phyloP scores from a whole-genome alignment of 2,888 invertebrate species.

The Phlogophora meticulosa region DNA sequence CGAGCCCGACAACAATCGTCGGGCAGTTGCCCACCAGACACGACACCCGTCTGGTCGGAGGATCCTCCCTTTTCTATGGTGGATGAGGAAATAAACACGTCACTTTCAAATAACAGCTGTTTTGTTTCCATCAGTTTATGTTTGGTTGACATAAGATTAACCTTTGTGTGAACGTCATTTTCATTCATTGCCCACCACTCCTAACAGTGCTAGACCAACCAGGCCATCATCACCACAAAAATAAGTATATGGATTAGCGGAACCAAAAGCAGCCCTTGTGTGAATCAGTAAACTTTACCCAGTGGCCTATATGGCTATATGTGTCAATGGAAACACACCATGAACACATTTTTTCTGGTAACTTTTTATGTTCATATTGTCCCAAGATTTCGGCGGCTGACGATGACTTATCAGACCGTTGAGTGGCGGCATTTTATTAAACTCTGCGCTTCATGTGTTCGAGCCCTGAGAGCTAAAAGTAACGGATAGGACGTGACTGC shows the following conservation, averaged over 20 bases:
- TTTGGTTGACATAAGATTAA: too few species aligned
- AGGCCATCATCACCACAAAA: neutral
- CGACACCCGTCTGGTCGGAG: too few species aligned
- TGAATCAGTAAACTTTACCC: neutral
- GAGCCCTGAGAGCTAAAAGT: constrained; percentile 56
- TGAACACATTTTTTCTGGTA: constrained; percentile 70
- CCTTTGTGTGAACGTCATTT: too few species aligned
- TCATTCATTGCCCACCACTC: neutral
- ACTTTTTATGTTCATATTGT: constrained; percentile 82
- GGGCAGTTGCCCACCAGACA: too few species aligned
- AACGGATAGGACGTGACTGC: constrained; percentile 46
- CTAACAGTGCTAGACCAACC: neutral
- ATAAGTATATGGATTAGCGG: neutral
- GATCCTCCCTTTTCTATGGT: too few species aligned
- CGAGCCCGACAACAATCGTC: too few species aligned
- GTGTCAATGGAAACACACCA: constrained; percentile 72
- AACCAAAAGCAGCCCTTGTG: neutral
- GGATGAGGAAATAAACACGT: too few species aligned
- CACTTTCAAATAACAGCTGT: too few species aligned
- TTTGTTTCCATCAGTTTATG: too few species aligned
- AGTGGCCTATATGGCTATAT: neutral
- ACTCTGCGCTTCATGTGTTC: constrained; percentile 53
- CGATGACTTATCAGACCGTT: constrained; percentile 78
- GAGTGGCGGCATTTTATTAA: constrained; percentile 77
- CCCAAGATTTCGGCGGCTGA: constrained; percentile 75